A percentile compares a stretch with the other conserved stretches of the same genome.
These are phyloP conservation scores for Noctuana brunneofusca DNA, from an alignment of 2,888 invertebrate species.

Conservation along the genomic window DNA sequence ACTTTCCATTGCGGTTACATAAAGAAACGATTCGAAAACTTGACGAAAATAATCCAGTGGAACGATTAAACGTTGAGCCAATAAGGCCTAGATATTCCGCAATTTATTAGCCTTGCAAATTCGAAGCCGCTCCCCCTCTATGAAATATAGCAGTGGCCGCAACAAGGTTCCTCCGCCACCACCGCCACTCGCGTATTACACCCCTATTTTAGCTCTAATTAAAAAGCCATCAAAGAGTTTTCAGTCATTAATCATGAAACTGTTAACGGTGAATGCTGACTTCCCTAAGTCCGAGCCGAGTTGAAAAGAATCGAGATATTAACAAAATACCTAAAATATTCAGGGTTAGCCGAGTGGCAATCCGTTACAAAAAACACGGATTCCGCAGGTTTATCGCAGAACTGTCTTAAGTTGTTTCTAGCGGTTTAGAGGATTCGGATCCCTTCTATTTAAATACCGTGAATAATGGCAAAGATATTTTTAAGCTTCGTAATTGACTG, in stretches of 20 bases:
- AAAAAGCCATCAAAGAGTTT: constrained; percentile 84
- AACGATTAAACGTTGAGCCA: constrained; percentile 75
- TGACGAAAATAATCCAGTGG: constrained; percentile 71
- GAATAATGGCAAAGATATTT: constrained; percentile 72
- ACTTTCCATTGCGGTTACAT: constrained; percentile 61
- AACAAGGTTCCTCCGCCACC: constrained; percentile 58
- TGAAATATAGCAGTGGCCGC: constrained; percentile 78
- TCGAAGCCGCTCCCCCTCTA: constrained; percentile 70
- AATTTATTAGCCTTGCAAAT: constrained; percentile 83
- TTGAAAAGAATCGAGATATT: constrained; percentile 79
- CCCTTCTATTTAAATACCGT: constrained; percentile 65
- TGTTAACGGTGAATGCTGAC: constrained; percentile 80
- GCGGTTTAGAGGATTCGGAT: constrained; percentile 74
- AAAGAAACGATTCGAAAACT: constrained; percentile 56
- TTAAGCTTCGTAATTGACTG: constrained; percentile 75
- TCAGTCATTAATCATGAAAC: constrained; percentile 83
- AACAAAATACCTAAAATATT: constrained; percentile 79
- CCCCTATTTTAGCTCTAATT: constrained; percentile 83
- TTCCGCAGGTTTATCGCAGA: constrained; percentile 68
- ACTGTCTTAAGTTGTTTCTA: constrained; percentile 72
- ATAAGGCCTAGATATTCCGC: constrained; percentile 80
- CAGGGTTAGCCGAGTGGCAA: constrained; percentile 75
- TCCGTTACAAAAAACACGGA: constrained; percentile 68
- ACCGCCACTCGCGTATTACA: constrained; percentile 63
- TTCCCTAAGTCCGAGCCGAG: constrained; percentile 64